Evolutionary conservation across 1,140 invertebrate genomes (phyloP).

Genomic region (Lasaia peninsularis): DNA sequence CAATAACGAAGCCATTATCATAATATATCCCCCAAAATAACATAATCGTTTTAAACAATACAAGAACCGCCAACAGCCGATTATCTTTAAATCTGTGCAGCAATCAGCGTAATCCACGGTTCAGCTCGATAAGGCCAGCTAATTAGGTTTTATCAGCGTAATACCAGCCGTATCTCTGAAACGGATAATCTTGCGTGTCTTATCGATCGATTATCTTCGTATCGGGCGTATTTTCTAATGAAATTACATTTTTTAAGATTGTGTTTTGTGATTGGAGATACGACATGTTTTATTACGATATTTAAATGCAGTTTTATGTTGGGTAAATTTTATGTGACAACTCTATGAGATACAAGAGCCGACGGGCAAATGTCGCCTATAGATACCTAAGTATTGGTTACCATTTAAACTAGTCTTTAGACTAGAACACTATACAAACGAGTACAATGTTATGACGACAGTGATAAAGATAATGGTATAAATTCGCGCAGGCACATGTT

Average conservation of each 20-base stretch:
- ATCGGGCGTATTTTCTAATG: conserved; percentile 11
- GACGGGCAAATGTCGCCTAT: too few species aligned
- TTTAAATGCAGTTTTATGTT: background rate
- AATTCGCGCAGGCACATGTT: too few species aligned
- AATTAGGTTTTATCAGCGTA: conserved; percentile 44
- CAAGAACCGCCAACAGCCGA: conserved; percentile 44
- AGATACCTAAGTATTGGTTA: too few species aligned
- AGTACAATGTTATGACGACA: too few species aligned
- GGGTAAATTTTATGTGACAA: too few species aligned
- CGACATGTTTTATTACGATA: conserved; percentile 1
- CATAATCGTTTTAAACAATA: conserved; percentile 38
- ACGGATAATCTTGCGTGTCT: conserved; percentile 31
- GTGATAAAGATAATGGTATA: too few species aligned
- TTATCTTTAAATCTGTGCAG: conserved; percentile 54
- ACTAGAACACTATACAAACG: too few species aligned
- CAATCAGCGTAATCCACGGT: conserved; percentile 54
- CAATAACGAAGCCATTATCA: background rate
- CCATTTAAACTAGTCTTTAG: too few species aligned
- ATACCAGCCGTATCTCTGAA: conserved; percentile 3
- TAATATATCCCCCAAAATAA: conserved; percentile 13
- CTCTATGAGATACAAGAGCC: too few species aligned
- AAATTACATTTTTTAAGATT: conserved; percentile 7
- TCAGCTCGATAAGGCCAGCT: conserved; percentile 39
- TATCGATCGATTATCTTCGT: conserved; percentile 20
- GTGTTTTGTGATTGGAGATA: background rate